These are phyloP conservation scores for Aleiodes sp. DNA, from an alignment of 1,140 invertebrate genomes.

Conservation along the genomic window DNA sequence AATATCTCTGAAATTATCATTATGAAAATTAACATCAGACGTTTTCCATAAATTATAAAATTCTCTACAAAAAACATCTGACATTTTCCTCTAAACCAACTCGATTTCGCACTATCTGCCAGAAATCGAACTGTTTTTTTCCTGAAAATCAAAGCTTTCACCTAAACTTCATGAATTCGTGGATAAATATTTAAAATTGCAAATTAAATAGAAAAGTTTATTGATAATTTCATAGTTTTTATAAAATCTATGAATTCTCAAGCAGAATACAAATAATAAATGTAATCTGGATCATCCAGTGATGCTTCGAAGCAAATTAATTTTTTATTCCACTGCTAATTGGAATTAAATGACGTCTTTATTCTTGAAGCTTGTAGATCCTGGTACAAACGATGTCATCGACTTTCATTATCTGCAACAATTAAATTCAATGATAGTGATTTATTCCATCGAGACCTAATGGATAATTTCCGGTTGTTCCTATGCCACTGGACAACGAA, in stretches of 20 bases:
- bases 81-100: too few relatives aligned
- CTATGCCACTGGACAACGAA: background rate
- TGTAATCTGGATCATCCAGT: background rate
- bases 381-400: constrained; percentile 78
- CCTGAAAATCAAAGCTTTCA: too few relatives aligned
- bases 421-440: constrained; percentile 33
- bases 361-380: constrained; percentile 74
- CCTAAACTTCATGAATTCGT: too few relatives aligned
- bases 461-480: background rate
- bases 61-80: too few relatives aligned
- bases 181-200: constrained; percentile 3
- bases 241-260: background rate
- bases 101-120: too few relatives aligned
- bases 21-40: too few relatives aligned
- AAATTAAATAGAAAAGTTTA: background rate
- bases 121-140: too few relatives aligned
- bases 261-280: background rate
- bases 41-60: too few relatives aligned
- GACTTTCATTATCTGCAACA: constrained; percentile 74
- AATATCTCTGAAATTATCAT: too few relatives aligned
- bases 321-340: background rate
- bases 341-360: constrained; percentile 26
- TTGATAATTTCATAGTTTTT: background rate
- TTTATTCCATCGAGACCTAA: constrained; percentile 27
- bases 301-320: constrained; percentile 2